These are phyloP conservation scores for Fringilla coelebs DNA, from an alignment of 2,797 vertebrate genomes.

Conservation along the genomic window DNA sequence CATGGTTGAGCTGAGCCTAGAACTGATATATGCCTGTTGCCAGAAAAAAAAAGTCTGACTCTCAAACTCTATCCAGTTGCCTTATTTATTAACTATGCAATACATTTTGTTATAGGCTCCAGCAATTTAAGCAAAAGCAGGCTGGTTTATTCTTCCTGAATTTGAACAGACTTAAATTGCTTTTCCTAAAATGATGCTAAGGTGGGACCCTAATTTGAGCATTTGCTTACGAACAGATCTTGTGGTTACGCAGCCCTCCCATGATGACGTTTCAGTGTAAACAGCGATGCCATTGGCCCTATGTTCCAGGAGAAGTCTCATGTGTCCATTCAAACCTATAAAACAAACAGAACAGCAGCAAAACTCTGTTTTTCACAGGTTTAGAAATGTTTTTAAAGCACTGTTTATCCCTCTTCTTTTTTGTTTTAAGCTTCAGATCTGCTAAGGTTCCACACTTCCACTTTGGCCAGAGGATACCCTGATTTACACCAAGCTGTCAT, in stretches of 20 bases:
- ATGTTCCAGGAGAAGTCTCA: not conserved
- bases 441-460: not conserved
- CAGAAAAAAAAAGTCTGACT: not conserved
- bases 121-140: not conserved
- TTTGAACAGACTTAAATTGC: not conserved
- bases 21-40: not conserved
- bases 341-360: not conserved
- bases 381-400: not conserved
- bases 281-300: not conserved
- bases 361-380: not conserved
- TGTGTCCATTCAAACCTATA: not conserved
- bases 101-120: not conserved
- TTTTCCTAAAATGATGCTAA: not conserved
- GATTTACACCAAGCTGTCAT: not conserved
- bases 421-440: not conserved
- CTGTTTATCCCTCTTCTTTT: not conserved
- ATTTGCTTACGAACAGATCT: not conserved
- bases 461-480: not conserved
- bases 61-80: not conserved
- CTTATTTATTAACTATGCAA: not conserved
- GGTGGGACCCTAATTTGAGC: not conserved
- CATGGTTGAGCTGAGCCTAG: not conserved
- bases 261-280: not conserved
- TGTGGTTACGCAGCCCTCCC: not conserved
- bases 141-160: not conserved